phyloP scores from a whole-genome alignment of 2,113 vertebrate genomes.

The Coturnix japonica region DNA sequence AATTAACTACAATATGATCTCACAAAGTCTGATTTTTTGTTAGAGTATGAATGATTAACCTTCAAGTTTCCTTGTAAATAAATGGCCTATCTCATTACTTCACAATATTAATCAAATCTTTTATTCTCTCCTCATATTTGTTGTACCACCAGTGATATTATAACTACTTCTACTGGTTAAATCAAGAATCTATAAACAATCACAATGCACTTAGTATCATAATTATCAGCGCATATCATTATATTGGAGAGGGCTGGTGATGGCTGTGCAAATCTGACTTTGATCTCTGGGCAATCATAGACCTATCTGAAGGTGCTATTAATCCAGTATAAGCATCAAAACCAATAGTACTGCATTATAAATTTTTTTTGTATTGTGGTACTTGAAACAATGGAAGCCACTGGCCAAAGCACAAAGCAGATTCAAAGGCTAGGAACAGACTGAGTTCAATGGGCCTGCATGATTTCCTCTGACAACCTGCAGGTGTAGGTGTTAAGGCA shows the following conservation, averaged over 20 bases:
- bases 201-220: constrained; percentile 24
- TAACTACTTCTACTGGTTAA: constrained; percentile 45
- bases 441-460: background rate
- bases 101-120: constrained; percentile 69
- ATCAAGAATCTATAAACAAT: constrained; percentile 60
- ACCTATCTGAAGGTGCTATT: background rate
- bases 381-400: background rate
- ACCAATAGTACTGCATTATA: background rate
- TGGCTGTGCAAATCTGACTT: background rate
- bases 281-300: constrained; percentile 20
- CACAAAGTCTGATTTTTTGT: constrained; percentile 54
- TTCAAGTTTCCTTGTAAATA: constrained; percentile 74
- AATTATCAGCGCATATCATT: constrained; percentile 42
- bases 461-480: background rate
- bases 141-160: constrained; percentile 43
- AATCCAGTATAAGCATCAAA: background rate
- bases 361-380: too few species aligned
- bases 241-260: background rate
- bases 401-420: background rate
- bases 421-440: background rate
- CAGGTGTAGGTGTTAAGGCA: rapidly evolving
- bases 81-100: constrained; percentile 66
- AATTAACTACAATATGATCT: constrained; percentile 71
- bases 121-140: constrained; percentile 71
- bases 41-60: constrained; percentile 70